Evolutionary conservation across 2,888 invertebrate genomes (phyloP).

Genomic region (Perizoma affinitatum): DNA sequence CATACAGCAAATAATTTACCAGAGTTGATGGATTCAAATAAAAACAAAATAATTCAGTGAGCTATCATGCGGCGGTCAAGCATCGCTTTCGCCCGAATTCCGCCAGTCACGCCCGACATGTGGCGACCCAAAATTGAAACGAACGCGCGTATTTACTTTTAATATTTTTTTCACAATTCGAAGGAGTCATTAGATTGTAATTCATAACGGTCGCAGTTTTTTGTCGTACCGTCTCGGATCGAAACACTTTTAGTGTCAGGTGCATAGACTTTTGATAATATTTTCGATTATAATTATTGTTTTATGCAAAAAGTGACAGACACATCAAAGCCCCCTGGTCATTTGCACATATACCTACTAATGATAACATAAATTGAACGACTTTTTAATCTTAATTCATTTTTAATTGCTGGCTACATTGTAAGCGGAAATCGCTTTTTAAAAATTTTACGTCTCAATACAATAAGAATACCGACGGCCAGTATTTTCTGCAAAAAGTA

Average conservation of each 20-base stretch:
- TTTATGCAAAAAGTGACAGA: constrained; percentile 54
- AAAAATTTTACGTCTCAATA: constrained; percentile 28
- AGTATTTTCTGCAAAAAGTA: constrained; percentile 27
- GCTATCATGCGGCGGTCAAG: constrained; percentile 36
- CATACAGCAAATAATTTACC: background rate
- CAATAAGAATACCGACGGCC: constrained; percentile 21
- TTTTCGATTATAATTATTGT: constrained; percentile 56
- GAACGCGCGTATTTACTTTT: constrained; percentile 67
- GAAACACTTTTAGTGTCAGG: constrained; percentile 59
- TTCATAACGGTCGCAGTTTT: constrained; percentile 74
- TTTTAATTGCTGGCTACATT: constrained; percentile 42
- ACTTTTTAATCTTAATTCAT: constrained; percentile 47
- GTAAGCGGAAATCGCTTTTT: constrained; percentile 19
- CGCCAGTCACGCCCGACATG: constrained; percentile 79
- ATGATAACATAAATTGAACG: constrained; percentile 33
- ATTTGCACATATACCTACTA: constrained; percentile 44
- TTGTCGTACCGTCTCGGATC: constrained; percentile 51
- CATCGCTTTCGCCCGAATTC: constrained; percentile 36
- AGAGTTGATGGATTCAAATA: constrained; percentile 24
- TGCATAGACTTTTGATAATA: constrained; percentile 51
- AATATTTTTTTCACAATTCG: constrained; percentile 64
- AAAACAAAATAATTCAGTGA: constrained; percentile 36
- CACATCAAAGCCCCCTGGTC: constrained; percentile 49
- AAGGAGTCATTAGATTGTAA: constrained; percentile 76
- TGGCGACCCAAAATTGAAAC: constrained; percentile 73